A percentile compares a stretch with the other conserved stretches of the same genome.
phyloP scores from a whole-genome alignment of 92 coral and sea anemone genomes.

The Isaurus tuberculatus region DNA sequence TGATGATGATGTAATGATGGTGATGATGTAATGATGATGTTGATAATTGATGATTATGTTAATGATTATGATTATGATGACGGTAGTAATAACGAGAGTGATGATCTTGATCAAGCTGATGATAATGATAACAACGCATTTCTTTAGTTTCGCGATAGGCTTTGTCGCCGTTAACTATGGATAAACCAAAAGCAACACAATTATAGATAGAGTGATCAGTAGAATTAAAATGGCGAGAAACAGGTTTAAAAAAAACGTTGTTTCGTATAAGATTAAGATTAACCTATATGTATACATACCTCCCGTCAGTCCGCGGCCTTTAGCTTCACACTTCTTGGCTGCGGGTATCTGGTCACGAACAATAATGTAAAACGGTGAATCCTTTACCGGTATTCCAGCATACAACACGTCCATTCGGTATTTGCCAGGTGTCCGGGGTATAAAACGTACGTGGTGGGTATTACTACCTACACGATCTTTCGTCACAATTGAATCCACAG shows the following conservation, averaged over 20 bases:
- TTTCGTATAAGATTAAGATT: too few species aligned
- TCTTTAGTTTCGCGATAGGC: too few species aligned
- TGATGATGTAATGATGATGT: neutral
- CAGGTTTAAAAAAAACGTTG: too few species aligned
- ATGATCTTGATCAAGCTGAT: too few species aligned
- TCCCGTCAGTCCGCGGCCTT: slow-evolving; percentile 83
- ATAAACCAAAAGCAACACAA: too few species aligned
- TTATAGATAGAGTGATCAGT: too few species aligned
- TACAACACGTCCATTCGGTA: slow-evolving; percentile 80
- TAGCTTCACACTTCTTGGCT: slow-evolving; percentile 72
- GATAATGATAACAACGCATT: neutral
- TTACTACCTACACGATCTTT: slow-evolving; percentile 64
- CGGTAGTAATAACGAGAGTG: too few species aligned
- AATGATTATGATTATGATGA: neutral
- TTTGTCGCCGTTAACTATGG: too few species aligned
- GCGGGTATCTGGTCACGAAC: slow-evolving; percentile 57
- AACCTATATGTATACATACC: slow-evolving; percentile 48
- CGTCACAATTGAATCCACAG: slow-evolving; percentile 55
- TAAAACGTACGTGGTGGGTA: slow-evolving; percentile 76
- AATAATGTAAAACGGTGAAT: slow-evolving; percentile 75
- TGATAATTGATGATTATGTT: neutral
- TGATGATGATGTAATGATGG: neutral
- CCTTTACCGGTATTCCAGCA: slow-evolving; percentile 73
- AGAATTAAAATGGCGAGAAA: too few species aligned
- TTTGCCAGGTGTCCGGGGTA: slow-evolving; percentile 79